Conservation (phyloP, 2,797 vertebrate genomes). For the Thalassophryne amazonica region DNA sequence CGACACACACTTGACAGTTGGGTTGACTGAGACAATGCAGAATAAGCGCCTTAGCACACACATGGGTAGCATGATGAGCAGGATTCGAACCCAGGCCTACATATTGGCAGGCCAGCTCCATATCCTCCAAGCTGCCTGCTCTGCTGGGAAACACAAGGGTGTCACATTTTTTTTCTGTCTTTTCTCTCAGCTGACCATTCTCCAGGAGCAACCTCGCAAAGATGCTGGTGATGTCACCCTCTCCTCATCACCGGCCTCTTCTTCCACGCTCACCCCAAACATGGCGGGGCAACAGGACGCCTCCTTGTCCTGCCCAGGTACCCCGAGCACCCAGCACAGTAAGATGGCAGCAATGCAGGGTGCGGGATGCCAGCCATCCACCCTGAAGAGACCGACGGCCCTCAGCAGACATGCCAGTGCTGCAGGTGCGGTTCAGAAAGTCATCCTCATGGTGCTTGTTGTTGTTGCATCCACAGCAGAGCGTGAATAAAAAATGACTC, state of each 20-base stretch:
- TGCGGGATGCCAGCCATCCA: slow-evolving; percentile 71
- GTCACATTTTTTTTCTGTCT: neutral
- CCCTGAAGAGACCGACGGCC: slow-evolving; percentile 88
- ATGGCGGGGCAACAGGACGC: slow-evolving; percentile 42
- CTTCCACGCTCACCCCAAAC: slow-evolving; percentile 35
- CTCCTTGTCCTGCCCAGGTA: slow-evolving; percentile 53
- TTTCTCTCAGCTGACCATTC: slow-evolving; percentile 73
- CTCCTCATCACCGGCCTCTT: slow-evolving; percentile 33
- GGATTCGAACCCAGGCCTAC: no score
- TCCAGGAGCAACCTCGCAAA: slow-evolving; percentile 86
- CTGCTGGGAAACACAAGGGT: neutral
- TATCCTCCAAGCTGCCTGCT: no score
- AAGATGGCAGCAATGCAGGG: slow-evolving; percentile 64
- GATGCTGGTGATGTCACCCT: slow-evolving; percentile 72
- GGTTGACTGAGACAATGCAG: no score
- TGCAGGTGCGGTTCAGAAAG: slow-evolving; percentile 52
- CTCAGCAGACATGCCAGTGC: slow-evolving; percentile 93
- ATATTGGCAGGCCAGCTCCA: no score
- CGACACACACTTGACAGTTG: no score
- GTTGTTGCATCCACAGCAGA: no score
- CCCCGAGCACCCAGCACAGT: slow-evolving; percentile 54
- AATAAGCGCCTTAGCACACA: no score
- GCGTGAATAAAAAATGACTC: no score
- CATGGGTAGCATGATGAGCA: no score
- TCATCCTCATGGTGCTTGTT: neutral